Evolutionary conservation across 2,113 vertebrate species (phyloP).

Genomic region (Plotosus lineatus): DNA sequence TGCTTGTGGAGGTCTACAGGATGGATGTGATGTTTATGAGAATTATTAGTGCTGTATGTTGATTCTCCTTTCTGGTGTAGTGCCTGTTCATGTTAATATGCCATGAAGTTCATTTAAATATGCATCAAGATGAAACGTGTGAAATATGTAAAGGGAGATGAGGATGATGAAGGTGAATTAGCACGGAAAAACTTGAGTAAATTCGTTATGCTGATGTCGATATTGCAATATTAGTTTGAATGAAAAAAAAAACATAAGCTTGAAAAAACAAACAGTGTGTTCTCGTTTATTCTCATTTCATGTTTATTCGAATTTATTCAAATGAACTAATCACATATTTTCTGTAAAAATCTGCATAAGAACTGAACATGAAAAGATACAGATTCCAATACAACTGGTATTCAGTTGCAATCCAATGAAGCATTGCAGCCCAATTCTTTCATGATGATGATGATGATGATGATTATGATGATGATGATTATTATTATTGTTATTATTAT

Average conservation of each 20-base stretch:
- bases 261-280: slow-evolving; percentile 58
- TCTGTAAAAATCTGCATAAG: background rate
- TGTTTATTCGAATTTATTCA: background rate
- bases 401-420: background rate
- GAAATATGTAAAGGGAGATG: slow-evolving; percentile 61
- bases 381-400: background rate
- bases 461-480: no score
- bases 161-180: slow-evolving; percentile 58
- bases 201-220: slow-evolving; percentile 74
- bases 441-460: no score
- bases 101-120: slow-evolving; percentile 76
- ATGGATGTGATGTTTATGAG: slow-evolving; percentile 74
- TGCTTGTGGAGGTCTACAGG: background rate
- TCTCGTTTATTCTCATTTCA: slow-evolving; percentile 35
- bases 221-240: slow-evolving; percentile 73
- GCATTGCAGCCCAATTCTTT: background rate
- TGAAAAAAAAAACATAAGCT: slow-evolving; percentile 69
- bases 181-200: slow-evolving; percentile 63
- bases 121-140: slow-evolving; percentile 70
- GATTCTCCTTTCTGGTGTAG: slow-evolving; percentile 78
- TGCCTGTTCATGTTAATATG: slow-evolving; percentile 80
- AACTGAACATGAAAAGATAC: background rate
- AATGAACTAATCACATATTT: background rate
- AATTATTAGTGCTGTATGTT: slow-evolving; percentile 78
- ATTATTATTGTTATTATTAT: no score